phyloP scores from a whole-genome alignment of 2,888 invertebrate genomes.

The Sarcophaga caerulescens region DNA sequence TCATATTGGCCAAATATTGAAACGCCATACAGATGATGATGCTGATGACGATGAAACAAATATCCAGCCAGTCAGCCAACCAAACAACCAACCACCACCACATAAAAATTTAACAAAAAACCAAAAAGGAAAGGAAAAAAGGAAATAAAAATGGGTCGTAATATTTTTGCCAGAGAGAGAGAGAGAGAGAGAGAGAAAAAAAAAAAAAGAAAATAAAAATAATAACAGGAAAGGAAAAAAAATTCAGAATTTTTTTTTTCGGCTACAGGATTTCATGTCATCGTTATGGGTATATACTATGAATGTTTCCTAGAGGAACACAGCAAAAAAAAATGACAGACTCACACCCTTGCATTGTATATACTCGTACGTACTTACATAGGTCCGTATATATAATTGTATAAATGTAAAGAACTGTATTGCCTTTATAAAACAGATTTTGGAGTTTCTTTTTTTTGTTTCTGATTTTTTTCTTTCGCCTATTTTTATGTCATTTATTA shows the following conservation, averaged over 20 bases:
- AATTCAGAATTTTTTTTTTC: background rate
- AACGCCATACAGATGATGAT: conserved; percentile 17
- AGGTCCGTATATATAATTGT: background rate
- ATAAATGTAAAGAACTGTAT: background rate
- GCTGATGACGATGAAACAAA: background rate
- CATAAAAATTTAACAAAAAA: conserved; percentile 40
- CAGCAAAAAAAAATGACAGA: too few species aligned
- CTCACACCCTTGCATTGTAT: too few species aligned
- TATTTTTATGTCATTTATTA: background rate
- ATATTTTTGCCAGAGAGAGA: conserved; percentile 39
- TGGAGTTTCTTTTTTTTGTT: background rate
- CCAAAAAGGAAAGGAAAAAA: background rate
- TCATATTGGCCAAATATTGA: conserved; percentile 43
- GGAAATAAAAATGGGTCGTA: conserved; percentile 45
- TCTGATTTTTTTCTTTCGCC: background rate
- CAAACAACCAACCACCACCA: conserved; percentile 40
- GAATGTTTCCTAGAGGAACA: too few species aligned
- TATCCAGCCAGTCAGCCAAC: conserved; percentile 28
- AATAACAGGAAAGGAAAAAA: conserved; percentile 35
- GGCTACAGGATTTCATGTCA: background rate
- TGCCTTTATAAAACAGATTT: background rate
- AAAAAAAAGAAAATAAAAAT: conserved; percentile 13
- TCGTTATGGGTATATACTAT: background rate
- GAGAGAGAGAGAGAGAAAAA: conserved; percentile 9
- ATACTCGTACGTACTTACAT: too few species aligned